Evolutionary conservation across 2,113 vertebrate genomes (phyloP), one percentile per base, ranked within the genome.

Genomic region (Gymnogyps californianus): DNA sequence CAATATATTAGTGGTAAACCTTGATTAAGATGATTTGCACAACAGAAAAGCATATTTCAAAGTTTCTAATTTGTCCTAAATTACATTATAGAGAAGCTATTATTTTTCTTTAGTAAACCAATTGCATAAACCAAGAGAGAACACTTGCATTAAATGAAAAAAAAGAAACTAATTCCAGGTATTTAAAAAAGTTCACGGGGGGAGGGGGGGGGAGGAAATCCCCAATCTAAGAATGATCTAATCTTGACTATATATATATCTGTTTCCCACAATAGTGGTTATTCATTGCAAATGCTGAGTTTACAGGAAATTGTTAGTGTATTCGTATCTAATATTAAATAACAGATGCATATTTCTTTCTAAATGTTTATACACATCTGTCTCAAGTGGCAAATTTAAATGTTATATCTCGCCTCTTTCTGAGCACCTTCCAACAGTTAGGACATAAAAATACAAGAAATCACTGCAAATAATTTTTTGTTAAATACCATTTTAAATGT

Each of bases 1-100:
- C 80, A 70, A 87, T 89, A 22, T 95, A 80, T 71, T 95, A 90
- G 80, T 51, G 24, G 78, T 67, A 75, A 96, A 74, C 65, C 84
- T 91, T 92, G 57, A 97, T 96, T 87, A 96, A 96, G 76, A 96
- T 89, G 18, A 76, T 85, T 90, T 93, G 58, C 17, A 49, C 47
- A 92, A 86, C 52, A 96, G 42, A 89, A 86, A 97, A 97, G 55
- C 70, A 83, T 96, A 96, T 96, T 97, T 98, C 92, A 97, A 93
- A 91, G 72, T 44, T 61, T 84, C 46, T 96, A 93, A 96, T 95
- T 94, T 80, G 70, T 77, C 82, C 64, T 76, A 51, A 36, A 96
- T 89, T 81, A 28, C 82, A 78, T 97, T 97, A 97, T 75, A 46
- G 58, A 84, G 77, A 78, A 97, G 75, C 76, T 44, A 49, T 61